Percentiles rank a stretch among this genome's conserved stretches.
Evolutionary conservation across 2,888 invertebrate genomes (phyloP).

Genomic region (Mesodorylaimus sp.): DNA sequence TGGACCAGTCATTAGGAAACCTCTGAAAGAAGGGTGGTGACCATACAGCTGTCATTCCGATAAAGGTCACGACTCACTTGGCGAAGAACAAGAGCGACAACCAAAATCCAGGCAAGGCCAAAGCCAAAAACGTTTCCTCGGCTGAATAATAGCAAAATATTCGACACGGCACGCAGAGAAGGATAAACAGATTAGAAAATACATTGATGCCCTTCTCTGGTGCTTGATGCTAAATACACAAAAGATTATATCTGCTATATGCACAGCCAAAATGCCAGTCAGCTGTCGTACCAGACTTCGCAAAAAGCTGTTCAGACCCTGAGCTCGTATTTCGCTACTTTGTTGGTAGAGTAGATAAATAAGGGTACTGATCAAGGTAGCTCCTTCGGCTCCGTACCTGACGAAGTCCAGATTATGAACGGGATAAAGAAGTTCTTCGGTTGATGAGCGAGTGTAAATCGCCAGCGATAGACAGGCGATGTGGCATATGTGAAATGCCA

Average conservation of each 20-base stretch:
- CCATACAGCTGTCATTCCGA: too few species aligned
- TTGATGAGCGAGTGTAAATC: conserved; percentile 65
- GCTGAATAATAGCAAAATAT: conserved; percentile 15
- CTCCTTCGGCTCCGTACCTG: conserved; percentile 59
- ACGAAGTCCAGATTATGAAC: conserved; percentile 23
- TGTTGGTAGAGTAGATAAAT: conserved; percentile 76
- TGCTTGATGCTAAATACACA: conserved; percentile 10
- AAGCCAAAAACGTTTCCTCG: conserved; percentile 75
- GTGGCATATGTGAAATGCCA: conserved; percentile 68
- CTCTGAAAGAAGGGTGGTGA: conserved; percentile 50
- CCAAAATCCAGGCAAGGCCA: conserved; percentile 89
- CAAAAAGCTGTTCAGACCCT: conserved; percentile 69
- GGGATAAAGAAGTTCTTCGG: background rate
- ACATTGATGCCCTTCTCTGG: background rate
- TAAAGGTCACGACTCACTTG: too few species aligned
- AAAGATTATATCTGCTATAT: too few species aligned
- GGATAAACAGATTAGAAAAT: too few species aligned
- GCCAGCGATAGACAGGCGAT: conserved; percentile 67
- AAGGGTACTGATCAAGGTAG: conserved; percentile 63
- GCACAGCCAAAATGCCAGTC: too few species aligned
- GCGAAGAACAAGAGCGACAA: conserved; percentile 95
- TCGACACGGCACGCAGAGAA: too few species aligned
- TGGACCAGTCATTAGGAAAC: conserved; percentile 80
- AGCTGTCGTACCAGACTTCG: conserved; percentile 89
- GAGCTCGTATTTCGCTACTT: conserved; percentile 80